Percentiles rank a stretch among this genome's conserved stretches.
Evolutionary conservation across 2,797 vertebrate species (phyloP).

Genomic region (Falco cherrug): DNA sequence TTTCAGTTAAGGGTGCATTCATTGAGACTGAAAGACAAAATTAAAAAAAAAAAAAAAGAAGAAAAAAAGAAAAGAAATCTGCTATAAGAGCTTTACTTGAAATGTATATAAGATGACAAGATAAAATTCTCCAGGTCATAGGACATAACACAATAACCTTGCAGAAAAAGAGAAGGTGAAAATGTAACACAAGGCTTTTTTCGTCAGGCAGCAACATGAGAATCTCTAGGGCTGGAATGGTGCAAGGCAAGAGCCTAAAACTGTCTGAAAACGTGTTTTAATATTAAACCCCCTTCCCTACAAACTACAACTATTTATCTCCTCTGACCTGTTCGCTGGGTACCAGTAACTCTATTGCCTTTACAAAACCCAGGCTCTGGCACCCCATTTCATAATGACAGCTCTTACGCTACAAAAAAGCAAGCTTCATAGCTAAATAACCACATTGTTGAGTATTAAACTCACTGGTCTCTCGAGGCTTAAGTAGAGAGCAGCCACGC

Average conservation of each 20-base stretch:
- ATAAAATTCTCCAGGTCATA: not conserved
- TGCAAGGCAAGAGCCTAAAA: not conserved
- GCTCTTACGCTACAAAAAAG: not conserved
- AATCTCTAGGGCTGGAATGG: not conserved
- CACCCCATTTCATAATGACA: not conserved
- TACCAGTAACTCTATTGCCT: not conserved
- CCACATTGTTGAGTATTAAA: fast-evolving
- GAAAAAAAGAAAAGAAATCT: not conserved
- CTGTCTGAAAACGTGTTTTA: not conserved
- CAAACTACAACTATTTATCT: not conserved
- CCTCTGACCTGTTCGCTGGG: not conserved
- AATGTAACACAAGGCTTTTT: not conserved
- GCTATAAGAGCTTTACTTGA: not conserved
- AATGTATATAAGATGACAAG: not conserved
- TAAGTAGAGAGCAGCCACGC: not conserved
- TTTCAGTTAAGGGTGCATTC: not conserved
- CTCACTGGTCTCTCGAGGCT: not conserved
- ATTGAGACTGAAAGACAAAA: not conserved
- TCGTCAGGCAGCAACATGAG: not conserved
- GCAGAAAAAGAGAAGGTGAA: not conserved
- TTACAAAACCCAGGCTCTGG: not conserved
- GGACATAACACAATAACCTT: not conserved
- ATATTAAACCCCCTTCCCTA: not conserved
- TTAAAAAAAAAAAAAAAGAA: not conserved
- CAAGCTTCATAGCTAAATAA: not conserved